Conservation (phyloP, 1,140 invertebrate species). For the Whitmania pigra region DNA sequence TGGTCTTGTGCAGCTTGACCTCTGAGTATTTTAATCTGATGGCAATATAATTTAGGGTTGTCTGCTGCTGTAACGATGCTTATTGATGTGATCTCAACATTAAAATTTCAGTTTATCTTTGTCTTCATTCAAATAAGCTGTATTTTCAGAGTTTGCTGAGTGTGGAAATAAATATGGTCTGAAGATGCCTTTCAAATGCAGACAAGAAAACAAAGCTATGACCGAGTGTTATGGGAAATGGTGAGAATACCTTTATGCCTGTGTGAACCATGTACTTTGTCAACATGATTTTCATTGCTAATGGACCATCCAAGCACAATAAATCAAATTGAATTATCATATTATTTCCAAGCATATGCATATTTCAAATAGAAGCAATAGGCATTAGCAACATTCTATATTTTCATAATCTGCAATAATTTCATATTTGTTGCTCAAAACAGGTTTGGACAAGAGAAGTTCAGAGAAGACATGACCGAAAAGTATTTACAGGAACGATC, state of each 20-base stretch:
- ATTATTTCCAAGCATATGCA: no score
- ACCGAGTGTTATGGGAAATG: conserved; percentile 58
- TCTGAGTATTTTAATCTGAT: not conserved
- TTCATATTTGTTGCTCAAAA: no score
- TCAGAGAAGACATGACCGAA: conserved; percentile 57
- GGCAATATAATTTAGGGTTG: not conserved
- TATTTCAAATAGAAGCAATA: no score
- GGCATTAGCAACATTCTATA: no score
- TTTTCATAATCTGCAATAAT: no score
- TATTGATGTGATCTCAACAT: no score
- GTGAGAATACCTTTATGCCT: conserved; percentile 49
- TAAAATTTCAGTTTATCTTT: no score
- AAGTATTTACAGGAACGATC: conserved; percentile 67
- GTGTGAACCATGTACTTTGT: no score
- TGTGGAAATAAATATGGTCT: conserved; percentile 61
- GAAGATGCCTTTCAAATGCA: conserved; percentile 59
- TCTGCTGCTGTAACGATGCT: no score
- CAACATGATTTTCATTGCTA: no score
- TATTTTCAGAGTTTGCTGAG: conserved; percentile 52
- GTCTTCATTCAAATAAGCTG: conserved; percentile 25
- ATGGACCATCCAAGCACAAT: no score
- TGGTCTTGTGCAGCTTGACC: not conserved
- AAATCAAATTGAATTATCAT: no score
- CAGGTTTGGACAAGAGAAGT: conserved; percentile 52
- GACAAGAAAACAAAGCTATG: conserved; percentile 54